phyloP scores from a whole-genome alignment of 2,797 vertebrate species.

The Lagocephalus sceleratus region DNA sequence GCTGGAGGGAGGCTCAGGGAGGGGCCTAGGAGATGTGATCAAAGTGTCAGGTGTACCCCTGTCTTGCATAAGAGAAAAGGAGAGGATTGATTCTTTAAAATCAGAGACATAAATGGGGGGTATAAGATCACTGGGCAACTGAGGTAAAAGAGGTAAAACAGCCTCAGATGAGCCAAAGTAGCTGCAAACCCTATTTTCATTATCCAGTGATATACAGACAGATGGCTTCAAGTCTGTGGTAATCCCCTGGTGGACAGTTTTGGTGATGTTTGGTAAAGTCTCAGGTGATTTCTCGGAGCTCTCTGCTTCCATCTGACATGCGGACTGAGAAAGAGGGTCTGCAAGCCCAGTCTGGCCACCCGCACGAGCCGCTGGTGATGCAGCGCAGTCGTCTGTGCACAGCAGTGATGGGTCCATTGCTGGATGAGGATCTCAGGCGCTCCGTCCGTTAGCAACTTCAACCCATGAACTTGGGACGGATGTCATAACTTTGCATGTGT shows the following conservation, averaged over 20 bases:
- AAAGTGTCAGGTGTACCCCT: constrained; percentile 9
- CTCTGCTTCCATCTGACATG: constrained; percentile 9
- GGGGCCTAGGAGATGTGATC: not conserved
- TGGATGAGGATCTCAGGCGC: constrained; percentile 5
- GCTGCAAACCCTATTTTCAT: constrained; percentile 12
- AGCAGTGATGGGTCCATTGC: constrained; percentile 40
- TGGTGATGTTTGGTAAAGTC: constrained; percentile 13
- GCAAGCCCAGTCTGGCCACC: constrained; percentile 20
- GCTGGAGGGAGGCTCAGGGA: constrained; percentile 17
- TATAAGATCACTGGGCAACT: constrained; percentile 18
- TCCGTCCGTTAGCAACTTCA: constrained; percentile 9
- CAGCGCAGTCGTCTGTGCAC: constrained; percentile 23
- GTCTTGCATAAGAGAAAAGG: constrained; percentile 19
- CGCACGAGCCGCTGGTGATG: not conserved
- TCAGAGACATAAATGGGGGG: constrained; percentile 16
- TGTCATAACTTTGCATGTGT: constrained; percentile 3
- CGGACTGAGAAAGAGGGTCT: constrained; percentile 12
- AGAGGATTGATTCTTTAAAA: constrained; percentile 10
- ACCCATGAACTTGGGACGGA: constrained; percentile 13
- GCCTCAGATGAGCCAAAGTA: constrained; percentile 28
- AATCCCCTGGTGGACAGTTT: constrained; percentile 12
- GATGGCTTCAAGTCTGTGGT: constrained; percentile 2
- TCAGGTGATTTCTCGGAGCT: constrained; percentile 10
- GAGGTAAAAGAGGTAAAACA: constrained; percentile 28
- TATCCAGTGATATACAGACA: not conserved